Evolutionary conservation across 2,113 vertebrate genomes (phyloP), one percentile per base, ranked within the genome.

Genomic region (Eptatretus burgeri): DNA sequence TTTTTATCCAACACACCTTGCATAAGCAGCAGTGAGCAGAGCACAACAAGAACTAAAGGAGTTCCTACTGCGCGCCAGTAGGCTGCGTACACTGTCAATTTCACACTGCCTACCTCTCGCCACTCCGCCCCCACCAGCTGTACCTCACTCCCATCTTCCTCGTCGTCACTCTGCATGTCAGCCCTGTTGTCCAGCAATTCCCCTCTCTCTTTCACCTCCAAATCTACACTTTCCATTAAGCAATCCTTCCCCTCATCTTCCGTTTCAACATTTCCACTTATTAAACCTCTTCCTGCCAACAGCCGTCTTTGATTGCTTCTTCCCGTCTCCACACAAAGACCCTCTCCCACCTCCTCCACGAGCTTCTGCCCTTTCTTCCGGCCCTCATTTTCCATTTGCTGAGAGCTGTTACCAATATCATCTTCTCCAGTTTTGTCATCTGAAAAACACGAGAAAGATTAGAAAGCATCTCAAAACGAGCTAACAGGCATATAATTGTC

Each of bases 1-100:
- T 41, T 41, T 41, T 41, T 41, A n/a, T n/a, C n/a, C n/a, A 64
- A 14, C 70, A 68, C 69, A 94, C 91, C 87, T 82, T 98, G 91
- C 91, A 94, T 94, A 63, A 94, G 74, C 9, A 95, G 66, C 65
- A 95, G 75, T 0, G 80, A 80, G 64, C 80, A 52, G 50, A 94
- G 72, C 67, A 87, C 70, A 65, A 76, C 77, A 5, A 76, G 20
- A 1, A 80, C 77, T 70, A 91, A 66, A 9, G 69, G 71, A 19
- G 70, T 66, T 14, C 86, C 86, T 67, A 86, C 67, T 12, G 91
- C 79, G 8, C 62, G 66, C 83, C 86, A 89, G 70, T 94, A 95
- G 0, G 80, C 74, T 19, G n/a, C 68, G 73, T 95, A 98, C 10
- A 98, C 84, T 0, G 69, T 75, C 74, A 84, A 81, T 27, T 82